Conservation (phyloP, 1,140 invertebrate genomes). For the Micrasema minimum region DNA sequence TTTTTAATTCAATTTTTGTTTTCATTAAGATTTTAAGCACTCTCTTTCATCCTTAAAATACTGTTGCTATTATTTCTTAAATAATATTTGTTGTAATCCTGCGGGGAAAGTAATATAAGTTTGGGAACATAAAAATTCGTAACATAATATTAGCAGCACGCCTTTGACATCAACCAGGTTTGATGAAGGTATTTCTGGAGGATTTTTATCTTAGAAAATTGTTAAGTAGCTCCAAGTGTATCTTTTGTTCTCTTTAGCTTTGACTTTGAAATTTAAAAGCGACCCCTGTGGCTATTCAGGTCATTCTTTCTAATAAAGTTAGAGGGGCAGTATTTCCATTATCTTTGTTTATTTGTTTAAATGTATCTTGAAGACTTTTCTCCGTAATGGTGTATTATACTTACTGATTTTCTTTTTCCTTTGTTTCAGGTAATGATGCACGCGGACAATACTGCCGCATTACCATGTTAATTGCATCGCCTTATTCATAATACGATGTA, state of each 20-base stretch:
- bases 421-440: slow-evolving; percentile 31
- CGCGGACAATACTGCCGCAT: slow-evolving; percentile 7
- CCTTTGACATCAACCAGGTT: neutral
- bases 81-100: too few relatives aligned
- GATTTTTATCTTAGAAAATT: slow-evolving; percentile 1
- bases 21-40: too few relatives aligned
- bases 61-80: too few relatives aligned
- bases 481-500: slow-evolving; percentile 9
- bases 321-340: too few relatives aligned
- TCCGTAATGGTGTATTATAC: neutral
- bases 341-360: too few relatives aligned
- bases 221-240: neutral
- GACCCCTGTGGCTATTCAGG: neutral
- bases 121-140: too few relatives aligned
- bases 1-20: too few relatives aligned
- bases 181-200: neutral
- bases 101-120: too few relatives aligned
- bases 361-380: too few relatives aligned
- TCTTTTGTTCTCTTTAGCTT: slow-evolving; percentile 7
- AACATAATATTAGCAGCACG: too few relatives aligned
- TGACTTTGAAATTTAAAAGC: slow-evolving; percentile 1
- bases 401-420: slow-evolving; percentile 6
- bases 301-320: neutral
- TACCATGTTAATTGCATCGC: slow-evolving; percentile 17
- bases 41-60: too few relatives aligned